Base-by-base conservation (phyloP, 2,797 vertebrate genomes). In the Peromyscus attwateri region DNA sequence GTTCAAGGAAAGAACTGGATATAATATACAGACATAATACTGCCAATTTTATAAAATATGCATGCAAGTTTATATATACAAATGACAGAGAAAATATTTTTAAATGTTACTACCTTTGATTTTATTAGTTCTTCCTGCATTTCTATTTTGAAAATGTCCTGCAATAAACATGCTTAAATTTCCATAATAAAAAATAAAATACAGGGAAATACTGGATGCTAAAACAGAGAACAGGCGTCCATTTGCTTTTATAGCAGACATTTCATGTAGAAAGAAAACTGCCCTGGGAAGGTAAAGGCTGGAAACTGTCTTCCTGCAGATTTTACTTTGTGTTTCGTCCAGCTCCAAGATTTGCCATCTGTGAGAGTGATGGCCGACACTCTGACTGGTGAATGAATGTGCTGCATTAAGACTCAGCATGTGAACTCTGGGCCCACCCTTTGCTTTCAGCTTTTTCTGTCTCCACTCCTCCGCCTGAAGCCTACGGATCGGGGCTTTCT, bases 181-280 rank as follows among this genome's bases (percentile, higher is more conserved):
- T 85, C 71, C 62, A 55, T 43, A 93, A 77, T 95, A 82, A 97
- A 89, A 96, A 88, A 92, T 73, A 60, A 90, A 93, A 52, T 34
- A 82, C 57, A 92, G 84, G 49, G 34, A 87, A 94, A 85, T 91
- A 57, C 34, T 89, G 13, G 40, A 79, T 13, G 49, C 23, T 81
- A 88, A 80, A 93, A 80, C 70, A 1, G 0, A 80, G 73, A 88
- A 77, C 23, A 64, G 34, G n/a, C n/a, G 83, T 62, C 76, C 4
- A 31, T 84, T 94, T 14, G 34, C 37, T 97, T 94, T 60, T 76
- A 46, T n/a, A 94, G 71, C 14, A 89, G 40, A 91, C 9, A 64
- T 92, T 73, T 94, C 31, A 34, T 43, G 16, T 73, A 77, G 52
- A 81, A 62, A 95, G 49, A 91, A 64, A 92, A n/a, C 13, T 94